Percentiles rank a stretch among this genome's conserved stretches.
These are phyloP conservation scores for Cyphomyrus plagiostoma DNA, from an alignment of 2,113 vertebrate species.

Conservation along the genomic window DNA sequence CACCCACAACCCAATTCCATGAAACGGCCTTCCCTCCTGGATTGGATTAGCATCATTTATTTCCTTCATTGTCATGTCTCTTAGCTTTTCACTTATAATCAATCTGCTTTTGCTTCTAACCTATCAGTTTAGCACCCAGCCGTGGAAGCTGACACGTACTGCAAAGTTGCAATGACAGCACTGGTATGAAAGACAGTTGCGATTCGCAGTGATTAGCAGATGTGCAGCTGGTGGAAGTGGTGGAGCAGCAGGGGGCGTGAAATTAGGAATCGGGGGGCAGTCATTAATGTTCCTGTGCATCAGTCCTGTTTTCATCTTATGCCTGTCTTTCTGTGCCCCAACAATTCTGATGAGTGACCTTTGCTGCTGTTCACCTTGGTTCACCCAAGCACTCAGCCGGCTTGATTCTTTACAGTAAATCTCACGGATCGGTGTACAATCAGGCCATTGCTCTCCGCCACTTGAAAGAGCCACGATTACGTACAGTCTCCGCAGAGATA, in stretches of 20 bases:
- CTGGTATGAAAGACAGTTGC: constrained; percentile 73
- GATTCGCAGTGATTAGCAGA: constrained; percentile 75
- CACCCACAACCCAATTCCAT: constrained; percentile 7
- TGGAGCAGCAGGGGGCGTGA: constrained; percentile 32
- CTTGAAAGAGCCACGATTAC: not conserved
- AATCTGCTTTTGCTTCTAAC: constrained; percentile 55
- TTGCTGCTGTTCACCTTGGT: not conserved
- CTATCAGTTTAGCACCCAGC: constrained; percentile 70
- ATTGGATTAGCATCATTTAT: not conserved
- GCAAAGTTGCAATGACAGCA: constrained; percentile 66
- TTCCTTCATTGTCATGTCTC: constrained; percentile 53
- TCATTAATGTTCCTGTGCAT: constrained; percentile 53
- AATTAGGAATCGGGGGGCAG: constrained; percentile 4
- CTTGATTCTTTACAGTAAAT: not conserved
- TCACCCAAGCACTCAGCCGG: not conserved
- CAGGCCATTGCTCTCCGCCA: not conserved
- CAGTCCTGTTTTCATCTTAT: constrained; percentile 11
- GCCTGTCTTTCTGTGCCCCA: constrained; percentile 30
- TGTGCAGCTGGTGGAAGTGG: constrained; percentile 48
- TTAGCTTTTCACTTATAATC: constrained; percentile 71
- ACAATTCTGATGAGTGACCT: not conserved
- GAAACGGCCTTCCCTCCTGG: constrained; percentile 28
- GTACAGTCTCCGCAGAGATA: not conserved
- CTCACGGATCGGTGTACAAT: not conserved
- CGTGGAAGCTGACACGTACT: constrained; percentile 60